Percentiles rank a stretch among this genome's conserved stretches.
These are phyloP conservation scores for Clavelina lepadiformis DNA, from an alignment of 23 tunicate species.

Conservation along the genomic window DNA sequence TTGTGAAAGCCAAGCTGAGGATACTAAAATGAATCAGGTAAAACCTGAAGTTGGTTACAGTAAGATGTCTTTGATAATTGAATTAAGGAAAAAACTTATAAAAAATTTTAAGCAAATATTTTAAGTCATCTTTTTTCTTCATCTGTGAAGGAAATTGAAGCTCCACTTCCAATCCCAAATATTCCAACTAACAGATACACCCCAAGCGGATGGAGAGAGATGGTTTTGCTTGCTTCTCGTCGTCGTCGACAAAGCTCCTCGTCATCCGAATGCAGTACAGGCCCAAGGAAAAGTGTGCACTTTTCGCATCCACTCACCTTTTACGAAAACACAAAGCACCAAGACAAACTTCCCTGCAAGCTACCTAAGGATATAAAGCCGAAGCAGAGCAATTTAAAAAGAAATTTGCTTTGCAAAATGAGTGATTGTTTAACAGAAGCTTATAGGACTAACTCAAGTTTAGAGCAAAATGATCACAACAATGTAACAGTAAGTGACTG, in stretches of 20 bases:
- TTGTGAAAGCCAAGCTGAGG: background rate
- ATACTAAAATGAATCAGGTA: no score
- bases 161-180: no score
- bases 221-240: conserved; percentile 22
- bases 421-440: conserved; percentile 14
- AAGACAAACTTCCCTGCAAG: conserved; percentile 9
- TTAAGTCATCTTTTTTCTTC: no score
- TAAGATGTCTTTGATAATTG: no score
- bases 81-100: no score
- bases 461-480: background rate
- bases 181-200: no score
- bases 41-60: no score
- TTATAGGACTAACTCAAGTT: conserved; percentile 1
- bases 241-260: conserved; percentile 57
- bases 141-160: no score
- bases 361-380: conserved; percentile 16
- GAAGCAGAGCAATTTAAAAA: conserved; percentile 39
- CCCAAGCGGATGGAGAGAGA: conserved; percentile 26
- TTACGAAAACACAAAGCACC: conserved; percentile 34
- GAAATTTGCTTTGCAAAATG: background rate
- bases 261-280: conserved; percentile 39
- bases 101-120: no score
- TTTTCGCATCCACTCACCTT: conserved; percentile 65
- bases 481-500: background rate
- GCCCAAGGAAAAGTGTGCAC: conserved; percentile 41